phyloP scores from a whole-genome alignment of 2,797 vertebrate genomes.

The Leuciscus waleckii region DNA sequence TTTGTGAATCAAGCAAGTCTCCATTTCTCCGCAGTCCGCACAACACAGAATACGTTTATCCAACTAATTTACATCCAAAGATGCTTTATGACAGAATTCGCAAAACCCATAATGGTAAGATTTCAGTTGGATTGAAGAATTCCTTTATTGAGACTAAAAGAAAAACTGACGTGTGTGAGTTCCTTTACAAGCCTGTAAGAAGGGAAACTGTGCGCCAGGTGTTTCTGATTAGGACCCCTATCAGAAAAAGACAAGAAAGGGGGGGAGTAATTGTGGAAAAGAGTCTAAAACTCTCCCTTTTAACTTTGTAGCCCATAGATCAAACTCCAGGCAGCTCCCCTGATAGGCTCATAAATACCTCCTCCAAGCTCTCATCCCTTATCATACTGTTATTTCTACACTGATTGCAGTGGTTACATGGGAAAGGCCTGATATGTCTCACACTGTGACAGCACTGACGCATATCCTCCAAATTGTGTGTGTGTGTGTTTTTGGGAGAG shows the following conservation, averaged over 20 bases:
- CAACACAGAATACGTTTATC: neutral
- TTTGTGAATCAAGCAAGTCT: neutral
- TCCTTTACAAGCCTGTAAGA: conserved; percentile 38
- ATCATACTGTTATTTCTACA: conserved; percentile 65
- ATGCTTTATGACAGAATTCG: conserved; percentile 28
- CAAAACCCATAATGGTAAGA: neutral
- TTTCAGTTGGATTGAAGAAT: neutral
- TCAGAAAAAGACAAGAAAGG: conserved; percentile 60
- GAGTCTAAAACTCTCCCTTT: conserved; percentile 60
- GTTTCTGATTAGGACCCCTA: conserved; percentile 75
- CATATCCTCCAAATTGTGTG: conserved; percentile 53
- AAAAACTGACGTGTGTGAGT: conserved; percentile 21
- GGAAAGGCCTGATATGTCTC: conserved; percentile 42
- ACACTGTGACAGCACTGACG: conserved; percentile 37
- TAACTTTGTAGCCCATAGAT: conserved; percentile 54
- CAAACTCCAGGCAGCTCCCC: conserved; percentile 49
- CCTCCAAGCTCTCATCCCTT: conserved; percentile 65
- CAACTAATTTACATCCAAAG: neutral
- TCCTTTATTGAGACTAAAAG: neutral
- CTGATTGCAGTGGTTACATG: conserved; percentile 59
- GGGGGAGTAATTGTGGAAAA: neutral
- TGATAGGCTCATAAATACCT: conserved; percentile 63
- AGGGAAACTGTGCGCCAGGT: conserved; percentile 73
- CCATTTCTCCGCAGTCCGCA: neutral
- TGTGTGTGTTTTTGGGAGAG: conserved; percentile 26